Base-by-base conservation (phyloP, 2,797 vertebrate genomes). In the Sebastes variabilis region DNA sequence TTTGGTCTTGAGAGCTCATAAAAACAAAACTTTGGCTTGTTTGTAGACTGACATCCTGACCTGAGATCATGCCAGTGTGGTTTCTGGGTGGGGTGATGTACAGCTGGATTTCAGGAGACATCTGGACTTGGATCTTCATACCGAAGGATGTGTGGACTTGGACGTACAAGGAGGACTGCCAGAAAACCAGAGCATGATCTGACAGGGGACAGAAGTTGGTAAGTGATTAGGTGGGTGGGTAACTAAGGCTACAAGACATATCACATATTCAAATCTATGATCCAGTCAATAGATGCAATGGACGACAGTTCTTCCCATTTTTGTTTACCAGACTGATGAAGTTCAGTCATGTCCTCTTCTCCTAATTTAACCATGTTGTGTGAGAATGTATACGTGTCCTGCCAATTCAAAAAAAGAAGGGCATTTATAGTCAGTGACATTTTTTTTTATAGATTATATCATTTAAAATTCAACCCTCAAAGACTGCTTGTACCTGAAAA, bases 81-180 rank as follows among this genome's bases (percentile, higher is more conserved):
- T 52, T 75, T 79, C 14, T 18, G 5, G 90, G 84, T 30, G 89
- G 66, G 29, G 82, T 93, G 62, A 96, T 75, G 75, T 93, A 95
- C 30, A 96, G 59, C 77, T 96, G 93, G 55, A 96, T 84, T 78
- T 93, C 86, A 75, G 95, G 95, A 76, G 25, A 88, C 77, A 93
- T 56, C 75, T 93, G 94, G 55, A 96, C 84, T 90, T 95, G 93
- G 49, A 96, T 85, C 60, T 92, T 93, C 60, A 96, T 64, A 24
- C 91, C 94, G 79, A 92, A 90, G 7, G 83, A 72, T 25, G 95
- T 94, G 12, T 88, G 55, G 29, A 96, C 88, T 54, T 93, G 90
- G 73, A 95, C 79, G 7, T 93, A 95, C 90, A 94, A 93, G 16
- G 95, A 96, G 25, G 95, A 96, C 90, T 95, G 92, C 95, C 95